Conservation (phyloP, 2,113 vertebrate genomes). For the Coptodon rendalli region DNA sequence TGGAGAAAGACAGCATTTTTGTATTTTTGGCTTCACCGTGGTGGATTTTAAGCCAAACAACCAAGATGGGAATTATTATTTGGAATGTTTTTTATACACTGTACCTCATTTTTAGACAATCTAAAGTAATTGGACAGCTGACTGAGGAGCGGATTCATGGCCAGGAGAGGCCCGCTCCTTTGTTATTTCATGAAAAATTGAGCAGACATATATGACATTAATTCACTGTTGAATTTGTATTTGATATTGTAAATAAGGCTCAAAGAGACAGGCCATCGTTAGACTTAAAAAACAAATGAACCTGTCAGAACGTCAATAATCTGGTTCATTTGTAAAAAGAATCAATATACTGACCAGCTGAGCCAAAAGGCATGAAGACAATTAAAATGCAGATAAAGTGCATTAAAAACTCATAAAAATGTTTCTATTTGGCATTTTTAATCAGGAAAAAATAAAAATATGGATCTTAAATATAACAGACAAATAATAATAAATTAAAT, state of each 20-base stretch:
- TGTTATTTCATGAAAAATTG: neutral
- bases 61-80: neutral
- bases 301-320: neutral
- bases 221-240: neutral
- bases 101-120: neutral
- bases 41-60: neutral
- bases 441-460: neutral
- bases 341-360: neutral
- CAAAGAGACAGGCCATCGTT: neutral
- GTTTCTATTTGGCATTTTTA: neutral
- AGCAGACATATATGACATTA: neutral
- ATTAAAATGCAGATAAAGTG: neutral
- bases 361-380: neutral
- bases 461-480: neutral
- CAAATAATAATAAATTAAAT: neutral
- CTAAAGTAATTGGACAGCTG: neutral
- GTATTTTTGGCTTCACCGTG: accelerated
- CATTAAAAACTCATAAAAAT: neutral
- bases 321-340: neutral
- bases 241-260: neutral
- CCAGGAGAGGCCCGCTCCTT: neutral
- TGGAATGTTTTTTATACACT: neutral
- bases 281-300: neutral
- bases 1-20: neutral
- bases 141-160: neutral